Conservation (phyloP, 2,113 vertebrate species). For the Anolis carolinensis region DNA sequence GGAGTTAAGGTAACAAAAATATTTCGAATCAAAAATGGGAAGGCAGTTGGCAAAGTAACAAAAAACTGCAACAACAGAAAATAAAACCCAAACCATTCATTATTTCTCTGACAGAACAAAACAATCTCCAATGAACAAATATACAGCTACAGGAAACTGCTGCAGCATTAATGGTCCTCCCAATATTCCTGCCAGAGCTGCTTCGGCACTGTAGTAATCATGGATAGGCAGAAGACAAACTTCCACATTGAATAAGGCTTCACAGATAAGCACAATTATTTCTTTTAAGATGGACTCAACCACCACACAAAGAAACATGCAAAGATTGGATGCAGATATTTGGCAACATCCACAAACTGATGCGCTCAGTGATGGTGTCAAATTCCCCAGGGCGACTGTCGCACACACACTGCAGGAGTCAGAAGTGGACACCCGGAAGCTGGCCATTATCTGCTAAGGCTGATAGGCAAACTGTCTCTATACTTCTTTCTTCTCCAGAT, state of each 20-base stretch:
- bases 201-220: conserved; percentile 65
- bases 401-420: conserved; percentile 57
- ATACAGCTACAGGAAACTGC: conserved; percentile 54
- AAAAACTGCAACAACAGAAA: conserved; percentile 41
- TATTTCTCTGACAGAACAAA: conserved; percentile 51
- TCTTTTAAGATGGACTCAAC: conserved; percentile 76
- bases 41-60: conserved; percentile 67
- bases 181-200: conserved; percentile 64
- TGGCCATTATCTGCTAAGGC: conserved; percentile 91
- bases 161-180: conserved; percentile 57
- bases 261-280: conserved; percentile 85
- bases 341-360: conserved; percentile 70
- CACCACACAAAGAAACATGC: conserved; percentile 83
- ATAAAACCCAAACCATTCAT: conserved; percentile 47
- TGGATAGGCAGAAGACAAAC: conserved; percentile 72
- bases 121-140: conserved; percentile 46
- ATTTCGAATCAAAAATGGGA: conserved; percentile 62
- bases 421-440: conserved; percentile 39
- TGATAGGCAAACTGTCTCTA: conserved; percentile 90
- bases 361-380: conserved; percentile 76
- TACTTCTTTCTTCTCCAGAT: conserved; percentile 92
- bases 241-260: conserved; percentile 84
- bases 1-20: conserved; percentile 81
- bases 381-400: conserved; percentile 65
- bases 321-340: conserved; percentile 76